These are phyloP conservation scores for Pachycephus smyrnensis DNA, from an alignment of 2,888 invertebrate species.

Conservation along the genomic window DNA sequence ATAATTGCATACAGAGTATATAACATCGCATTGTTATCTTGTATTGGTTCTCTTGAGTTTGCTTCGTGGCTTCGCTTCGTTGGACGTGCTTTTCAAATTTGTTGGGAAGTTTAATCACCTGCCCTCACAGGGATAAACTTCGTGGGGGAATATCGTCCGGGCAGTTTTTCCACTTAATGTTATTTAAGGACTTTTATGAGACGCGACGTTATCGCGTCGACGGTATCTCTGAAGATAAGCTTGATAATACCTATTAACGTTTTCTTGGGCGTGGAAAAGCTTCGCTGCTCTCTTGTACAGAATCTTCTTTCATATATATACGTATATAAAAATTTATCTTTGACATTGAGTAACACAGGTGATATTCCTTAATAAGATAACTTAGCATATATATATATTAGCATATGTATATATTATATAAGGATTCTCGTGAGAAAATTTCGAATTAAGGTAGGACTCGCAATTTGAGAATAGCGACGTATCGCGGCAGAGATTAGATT, in stretches of 20 bases:
- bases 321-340: too few species aligned
- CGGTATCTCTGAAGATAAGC: neutral
- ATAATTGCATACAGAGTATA: neutral
- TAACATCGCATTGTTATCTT: too few species aligned
- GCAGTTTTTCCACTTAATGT: neutral
- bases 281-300: neutral
- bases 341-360: too few species aligned
- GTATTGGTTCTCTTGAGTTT: too few species aligned
- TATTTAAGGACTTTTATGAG: neutral
- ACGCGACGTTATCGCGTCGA: neutral
- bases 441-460: neutral
- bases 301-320: too few species aligned
- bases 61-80: neutral
- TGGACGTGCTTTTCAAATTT: neutral
- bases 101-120: neutral
- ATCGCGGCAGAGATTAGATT: neutral
- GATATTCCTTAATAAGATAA: too few species aligned
- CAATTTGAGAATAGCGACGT: neutral
- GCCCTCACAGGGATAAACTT: neutral
- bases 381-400: too few species aligned
- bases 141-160: neutral
- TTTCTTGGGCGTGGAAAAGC: neutral
- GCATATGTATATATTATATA: too few species aligned
- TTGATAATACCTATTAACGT: neutral
- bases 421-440: neutral